A percentile compares a stretch with the other conserved stretches of the same genome.
phyloP scores from a whole-genome alignment of 2,113 vertebrate species.

The Dipodomys spectabilis region DNA sequence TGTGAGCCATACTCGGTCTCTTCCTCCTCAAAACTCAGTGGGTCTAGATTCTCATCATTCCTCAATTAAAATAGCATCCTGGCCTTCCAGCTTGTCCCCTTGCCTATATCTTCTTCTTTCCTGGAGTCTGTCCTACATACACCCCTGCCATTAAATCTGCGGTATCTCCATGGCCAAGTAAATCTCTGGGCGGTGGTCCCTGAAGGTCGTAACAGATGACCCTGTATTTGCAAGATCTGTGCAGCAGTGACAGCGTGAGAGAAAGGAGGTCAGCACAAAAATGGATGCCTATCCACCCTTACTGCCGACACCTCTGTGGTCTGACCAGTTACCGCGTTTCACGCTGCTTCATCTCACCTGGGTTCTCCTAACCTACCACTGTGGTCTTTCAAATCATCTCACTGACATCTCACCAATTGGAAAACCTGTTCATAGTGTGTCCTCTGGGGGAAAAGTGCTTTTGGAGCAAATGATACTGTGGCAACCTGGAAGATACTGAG shows the following conservation, averaged over 20 bases:
- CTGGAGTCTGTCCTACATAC: not conserved
- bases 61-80: not conserved
- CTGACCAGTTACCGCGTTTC: not conserved
- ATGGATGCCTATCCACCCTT: not conserved
- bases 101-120: not conserved
- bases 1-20: not conserved
- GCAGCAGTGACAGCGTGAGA: accelerated
- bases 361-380: not conserved
- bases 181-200: not conserved
- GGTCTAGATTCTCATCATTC: not conserved
- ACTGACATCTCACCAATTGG: not conserved
- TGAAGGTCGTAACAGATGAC: not conserved
- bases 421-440: not conserved
- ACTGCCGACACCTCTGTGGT: no score
- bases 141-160: not conserved
- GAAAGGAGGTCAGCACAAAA: not conserved
- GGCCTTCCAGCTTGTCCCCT: not conserved
- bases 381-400: not conserved
- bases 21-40: not conserved
- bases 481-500: not conserved
- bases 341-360: not conserved
- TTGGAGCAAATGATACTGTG: accelerated
- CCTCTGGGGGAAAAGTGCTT: accelerated
- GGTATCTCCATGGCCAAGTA: not conserved
- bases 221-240: accelerated